Evolutionary conservation across 2,113 vertebrate genomes (phyloP), one percentile per base, ranked within the genome.

Genomic region (Cyprinodon brontotheroides): DNA sequence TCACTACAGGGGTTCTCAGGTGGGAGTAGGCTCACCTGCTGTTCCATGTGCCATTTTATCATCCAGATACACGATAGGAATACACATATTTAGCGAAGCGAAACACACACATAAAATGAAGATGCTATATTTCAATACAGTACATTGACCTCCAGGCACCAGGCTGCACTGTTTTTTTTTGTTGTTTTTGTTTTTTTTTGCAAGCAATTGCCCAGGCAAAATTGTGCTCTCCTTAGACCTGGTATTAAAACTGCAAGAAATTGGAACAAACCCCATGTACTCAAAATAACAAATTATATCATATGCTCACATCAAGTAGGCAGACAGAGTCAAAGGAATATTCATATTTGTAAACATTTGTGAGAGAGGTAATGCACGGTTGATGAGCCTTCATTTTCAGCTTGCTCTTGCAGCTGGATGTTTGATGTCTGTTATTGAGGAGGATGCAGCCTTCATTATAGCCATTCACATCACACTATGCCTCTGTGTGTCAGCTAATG

Each of bases 381-480:
- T 77, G 66, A 75, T 78, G 50, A 71, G 39, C n/a, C 43, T 65
- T 82, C 36, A 39, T 78, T 85, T 82, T 69, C 47, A 74, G 78
- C 68, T 74, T 68, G 41, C 79, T 85, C 57, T 64, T 70, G 67
- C 78, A 68, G 82, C 81, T 67, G 69, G 62, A 73, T 79, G 68
- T 73, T 78, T 85, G 84, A 79, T 45, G 68, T 75, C 38, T 63
- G 74, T 62, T 68, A 63, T 53, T 53, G 60, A 29, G 14, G 41
- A 70, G 65, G 74, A 68, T 57, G 69, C 70, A 39, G 69, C 70
- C 63, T 78, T 86, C 70, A 85, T 90, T 89, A 85, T 89, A 89
- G 86, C 87, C 86, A 92, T 86, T 87, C 89, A 74, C 85, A 82
- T 79, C 89, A 88, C 83, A 80, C 72, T 41, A n/a, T 70, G 85